phyloP scores from a whole-genome alignment of 2,888 invertebrate genomes.

The Agrochola lychnidis region DNA sequence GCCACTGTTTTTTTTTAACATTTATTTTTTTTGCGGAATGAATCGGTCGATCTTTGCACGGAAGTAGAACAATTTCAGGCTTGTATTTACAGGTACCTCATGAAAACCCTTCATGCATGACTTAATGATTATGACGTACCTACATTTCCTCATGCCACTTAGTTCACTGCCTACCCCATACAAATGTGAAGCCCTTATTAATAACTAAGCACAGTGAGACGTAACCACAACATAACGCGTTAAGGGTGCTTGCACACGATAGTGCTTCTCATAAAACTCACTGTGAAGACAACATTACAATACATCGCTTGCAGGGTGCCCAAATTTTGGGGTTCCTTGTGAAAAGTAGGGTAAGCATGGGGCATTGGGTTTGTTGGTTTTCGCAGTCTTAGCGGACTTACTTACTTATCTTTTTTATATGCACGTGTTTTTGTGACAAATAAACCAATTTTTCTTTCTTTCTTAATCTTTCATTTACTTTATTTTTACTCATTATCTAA shows the following conservation, averaged over 20 bases:
- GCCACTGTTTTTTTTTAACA: too few species aligned
- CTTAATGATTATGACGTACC: slow-evolving; percentile 26
- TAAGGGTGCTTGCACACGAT: slow-evolving; percentile 67
- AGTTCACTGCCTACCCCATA: slow-evolving; percentile 29
- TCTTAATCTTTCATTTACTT: too few species aligned
- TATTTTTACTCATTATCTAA: too few species aligned
- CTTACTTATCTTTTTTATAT: too few species aligned
- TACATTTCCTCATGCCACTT: slow-evolving; percentile 25
- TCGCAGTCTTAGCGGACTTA: background rate
- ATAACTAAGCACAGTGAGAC: slow-evolving; percentile 52
- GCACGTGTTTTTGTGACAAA: too few species aligned
- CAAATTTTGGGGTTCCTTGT: slow-evolving; percentile 54
- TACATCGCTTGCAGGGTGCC: slow-evolving; percentile 64
- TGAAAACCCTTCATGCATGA: slow-evolving; percentile 17
- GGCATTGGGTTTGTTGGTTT: background rate
- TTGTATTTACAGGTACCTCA: background rate
- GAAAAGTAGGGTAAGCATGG: background rate
- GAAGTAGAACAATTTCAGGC: too few species aligned
- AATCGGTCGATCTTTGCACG: too few species aligned
- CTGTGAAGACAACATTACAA: slow-evolving; percentile 71
- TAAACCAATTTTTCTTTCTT: too few species aligned
- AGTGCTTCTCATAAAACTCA: slow-evolving; percentile 67
- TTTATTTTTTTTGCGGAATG: too few species aligned
- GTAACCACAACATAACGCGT: slow-evolving; percentile 50
- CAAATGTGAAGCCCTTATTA: slow-evolving; percentile 53